Evolutionary conservation across 2,888 invertebrate genomes (phyloP).

Genomic region (Tenodera sinensis): DNA sequence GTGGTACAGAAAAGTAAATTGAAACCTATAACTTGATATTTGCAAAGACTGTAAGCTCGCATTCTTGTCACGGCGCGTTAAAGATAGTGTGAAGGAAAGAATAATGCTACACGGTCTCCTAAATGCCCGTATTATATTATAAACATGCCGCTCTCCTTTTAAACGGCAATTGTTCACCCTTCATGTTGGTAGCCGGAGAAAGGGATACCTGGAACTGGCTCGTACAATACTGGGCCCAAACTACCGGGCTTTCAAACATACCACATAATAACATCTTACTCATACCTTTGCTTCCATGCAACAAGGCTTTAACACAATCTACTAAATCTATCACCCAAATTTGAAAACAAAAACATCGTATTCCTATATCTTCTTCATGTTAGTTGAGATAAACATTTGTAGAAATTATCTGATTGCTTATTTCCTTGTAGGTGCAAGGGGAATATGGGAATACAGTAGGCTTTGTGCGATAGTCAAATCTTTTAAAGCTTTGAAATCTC

Average conservation of each 20-base stretch:
- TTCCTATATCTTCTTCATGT: no score
- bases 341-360: no score
- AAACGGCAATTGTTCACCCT: neutral
- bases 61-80: neutral
- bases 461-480: no score
- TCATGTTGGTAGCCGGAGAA: neutral
- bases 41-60: neutral
- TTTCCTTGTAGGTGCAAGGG: no score
- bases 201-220: neutral
- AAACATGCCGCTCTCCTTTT: neutral
- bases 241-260: neutral
- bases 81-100: neutral
- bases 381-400: no score
- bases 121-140: neutral
- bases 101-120: neutral
- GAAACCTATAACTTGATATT: no score
- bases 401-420: no score
- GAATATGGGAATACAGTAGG: no score
- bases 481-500: no score
- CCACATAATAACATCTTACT: neutral
- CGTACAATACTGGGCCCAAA: neutral
- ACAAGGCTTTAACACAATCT: neutral
- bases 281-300: neutral
- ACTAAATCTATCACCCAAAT: no score
- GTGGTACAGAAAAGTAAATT: no score